Conservation (phyloP, 2,113 vertebrate species). For the Boulengeromyrus knoepffleri region DNA sequence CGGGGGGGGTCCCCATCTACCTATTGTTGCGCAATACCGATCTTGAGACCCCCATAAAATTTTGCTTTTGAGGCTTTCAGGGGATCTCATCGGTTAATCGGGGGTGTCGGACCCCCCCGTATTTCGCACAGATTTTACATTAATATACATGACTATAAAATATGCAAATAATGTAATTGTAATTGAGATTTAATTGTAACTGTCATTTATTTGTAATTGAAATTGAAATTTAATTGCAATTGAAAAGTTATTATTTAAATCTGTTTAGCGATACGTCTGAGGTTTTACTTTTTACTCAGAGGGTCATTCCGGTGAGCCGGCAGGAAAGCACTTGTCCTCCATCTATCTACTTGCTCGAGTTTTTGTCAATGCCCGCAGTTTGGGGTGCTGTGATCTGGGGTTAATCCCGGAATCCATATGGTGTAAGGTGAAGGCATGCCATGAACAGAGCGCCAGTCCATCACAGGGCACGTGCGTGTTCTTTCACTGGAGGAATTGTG, state of each 20-base stretch:
- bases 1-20: too few relatives aligned
- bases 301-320: not conserved
- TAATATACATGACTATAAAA: not conserved
- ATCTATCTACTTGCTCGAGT: not conserved
- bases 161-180: not conserved
- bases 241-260: not conserved
- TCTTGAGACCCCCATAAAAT: too few relatives aligned
- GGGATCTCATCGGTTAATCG: too few relatives aligned
- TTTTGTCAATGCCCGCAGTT: not conserved
- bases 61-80: too few relatives aligned
- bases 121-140: not conserved
- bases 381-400: not conserved
- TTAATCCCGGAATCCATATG: not conserved
- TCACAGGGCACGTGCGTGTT: constrained; percentile 35
- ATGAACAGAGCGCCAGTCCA: constrained; percentile 19
- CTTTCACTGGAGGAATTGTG: constrained; percentile 20
- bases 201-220: not conserved
- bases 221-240: not conserved
- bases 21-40: too few relatives aligned
- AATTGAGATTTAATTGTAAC: not conserved
- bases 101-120: too few relatives aligned
- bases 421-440: not conserved
- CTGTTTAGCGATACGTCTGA: not conserved
- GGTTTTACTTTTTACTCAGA: not conserved
- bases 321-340: not conserved